These are phyloP conservation scores for Zoanthus gigantus DNA, from an alignment of 92 coral and sea anemone species.

Conservation along the genomic window DNA sequence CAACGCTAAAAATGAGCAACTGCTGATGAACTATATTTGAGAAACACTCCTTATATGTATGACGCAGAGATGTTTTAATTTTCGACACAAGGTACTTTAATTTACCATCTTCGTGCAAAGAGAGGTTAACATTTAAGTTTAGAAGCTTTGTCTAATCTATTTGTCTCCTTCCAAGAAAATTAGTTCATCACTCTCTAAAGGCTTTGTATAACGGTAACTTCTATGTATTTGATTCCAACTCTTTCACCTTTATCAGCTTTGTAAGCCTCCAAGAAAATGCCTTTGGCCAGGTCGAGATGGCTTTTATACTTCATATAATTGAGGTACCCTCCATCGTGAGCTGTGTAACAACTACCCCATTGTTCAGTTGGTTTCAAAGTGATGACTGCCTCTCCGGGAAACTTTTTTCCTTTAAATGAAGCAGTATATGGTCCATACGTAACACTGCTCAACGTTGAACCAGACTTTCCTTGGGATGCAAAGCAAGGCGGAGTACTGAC, in stretches of 20 bases:
- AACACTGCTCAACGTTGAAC: not conserved
- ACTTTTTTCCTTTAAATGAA: constrained; percentile 20
- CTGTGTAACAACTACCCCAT: constrained; percentile 41
- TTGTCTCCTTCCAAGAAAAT: too few relatives aligned
- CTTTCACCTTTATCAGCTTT: constrained; percentile 26
- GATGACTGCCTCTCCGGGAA: constrained; percentile 48
- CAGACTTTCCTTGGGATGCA: constrained; percentile 25
- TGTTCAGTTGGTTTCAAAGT: constrained; percentile 48
- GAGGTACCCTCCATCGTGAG: constrained; percentile 21
- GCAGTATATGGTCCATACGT: not conserved
- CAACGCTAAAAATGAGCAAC: too few relatives aligned
- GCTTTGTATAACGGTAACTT: not conserved
- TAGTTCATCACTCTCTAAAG: not conserved
- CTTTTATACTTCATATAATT: constrained; percentile 38
- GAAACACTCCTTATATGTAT: too few relatives aligned
- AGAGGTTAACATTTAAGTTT: too few relatives aligned
- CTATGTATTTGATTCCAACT: constrained; percentile 18
- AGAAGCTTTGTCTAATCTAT: too few relatives aligned
- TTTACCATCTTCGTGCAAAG: too few relatives aligned
- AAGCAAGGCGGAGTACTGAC: constrained; percentile 21
- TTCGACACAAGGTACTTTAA: too few relatives aligned
- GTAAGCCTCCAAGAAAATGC: constrained; percentile 54
- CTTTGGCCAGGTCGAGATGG: constrained; percentile 48
- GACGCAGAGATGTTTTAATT: too few relatives aligned
- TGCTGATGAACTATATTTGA: too few relatives aligned